Evolutionary conservation across 2,797 vertebrate genomes (phyloP), one percentile per base, ranked within the genome.

Genomic region (Malurus leucopterus): DNA sequence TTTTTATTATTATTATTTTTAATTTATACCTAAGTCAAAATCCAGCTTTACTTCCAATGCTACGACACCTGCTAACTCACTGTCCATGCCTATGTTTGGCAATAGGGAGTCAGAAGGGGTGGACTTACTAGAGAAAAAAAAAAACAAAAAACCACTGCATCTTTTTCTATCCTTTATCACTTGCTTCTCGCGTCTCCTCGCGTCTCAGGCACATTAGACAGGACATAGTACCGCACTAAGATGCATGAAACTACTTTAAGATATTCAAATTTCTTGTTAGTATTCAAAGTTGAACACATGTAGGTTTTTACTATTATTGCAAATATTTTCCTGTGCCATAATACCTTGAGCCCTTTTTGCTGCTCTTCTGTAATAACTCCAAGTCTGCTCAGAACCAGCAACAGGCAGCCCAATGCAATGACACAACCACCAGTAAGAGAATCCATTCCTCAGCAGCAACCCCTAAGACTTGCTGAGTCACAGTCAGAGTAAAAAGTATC

Each of bases 221-320:
- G 21, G 44, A 69, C 0, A 0, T 0, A 36, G 7, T 14, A 80
- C 12, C 44, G 40, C 13, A 8, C 14, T 23, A 22, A 14, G 19
- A 49, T 36, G 16, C 36, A 65, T 51, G 49, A 65, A 36, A 69
- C 13, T 81, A 18, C 32, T 43, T 23, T 24, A 81, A 65, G 16
- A 47, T n/a, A 78, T 8, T 13, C 32, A 72, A 86, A 65, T 10
- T 34, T 34, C 21, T 51, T 36, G 40, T 62, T 67, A 87, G 77
- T 91, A 93, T 57, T 84, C 24, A 8, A 67, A 74, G 44, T 20
- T 53, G 13, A 84, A 49, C 18, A 78, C 4, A 6, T 9, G 17
- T n/a, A 80, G 11, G 20, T 51, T 90, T 88, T 88, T 68, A 64
- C 27, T 54, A 40, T 19, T 43, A 68, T 13, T 7, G 3, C 44